These are phyloP conservation scores for Apomyelois bistriatella DNA, from an alignment of 2,888 invertebrate species.

Conservation along the genomic window DNA sequence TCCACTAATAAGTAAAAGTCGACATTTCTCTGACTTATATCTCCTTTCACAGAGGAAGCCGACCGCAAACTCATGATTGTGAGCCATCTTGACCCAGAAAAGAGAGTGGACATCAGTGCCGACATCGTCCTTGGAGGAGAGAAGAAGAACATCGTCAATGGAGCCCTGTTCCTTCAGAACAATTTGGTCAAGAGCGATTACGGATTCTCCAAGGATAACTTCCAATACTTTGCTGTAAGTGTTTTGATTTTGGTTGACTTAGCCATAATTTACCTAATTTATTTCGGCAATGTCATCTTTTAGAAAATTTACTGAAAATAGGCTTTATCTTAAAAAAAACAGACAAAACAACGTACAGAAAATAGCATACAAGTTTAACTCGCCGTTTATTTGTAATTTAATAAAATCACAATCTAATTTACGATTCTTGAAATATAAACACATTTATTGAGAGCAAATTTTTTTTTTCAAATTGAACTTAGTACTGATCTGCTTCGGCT, in stretches of 20 bases:
- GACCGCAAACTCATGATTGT: conserved; percentile 76
- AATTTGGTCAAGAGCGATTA: conserved; percentile 83
- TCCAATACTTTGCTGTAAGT: conserved; percentile 78
- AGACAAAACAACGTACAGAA: too few species aligned
- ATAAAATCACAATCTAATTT: too few species aligned
- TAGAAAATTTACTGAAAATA: too few species aligned
- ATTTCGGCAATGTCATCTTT: too few species aligned
- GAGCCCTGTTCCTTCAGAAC: conserved; percentile 80
- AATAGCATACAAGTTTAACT: too few species aligned
- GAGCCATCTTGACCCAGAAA: conserved; percentile 80
- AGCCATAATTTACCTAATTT: too few species aligned
- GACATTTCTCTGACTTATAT: background rate
- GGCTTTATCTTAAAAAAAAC: too few species aligned
- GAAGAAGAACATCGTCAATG: conserved; percentile 79
- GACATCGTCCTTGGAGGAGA: conserved; percentile 74
- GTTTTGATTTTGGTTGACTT: background rate
- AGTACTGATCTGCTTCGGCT: too few species aligned
- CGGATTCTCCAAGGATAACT: conserved; percentile 79
- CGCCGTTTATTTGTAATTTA: too few species aligned
- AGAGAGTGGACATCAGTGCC: conserved; percentile 80
- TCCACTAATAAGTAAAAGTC: background rate
- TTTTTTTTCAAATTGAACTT: too few species aligned
- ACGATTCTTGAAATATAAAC: too few species aligned
- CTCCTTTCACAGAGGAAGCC: conserved; percentile 48
- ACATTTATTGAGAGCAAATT: too few species aligned